phyloP scores from a whole-genome alignment of 2,797 vertebrate species.

The Lemur catta region DNA sequence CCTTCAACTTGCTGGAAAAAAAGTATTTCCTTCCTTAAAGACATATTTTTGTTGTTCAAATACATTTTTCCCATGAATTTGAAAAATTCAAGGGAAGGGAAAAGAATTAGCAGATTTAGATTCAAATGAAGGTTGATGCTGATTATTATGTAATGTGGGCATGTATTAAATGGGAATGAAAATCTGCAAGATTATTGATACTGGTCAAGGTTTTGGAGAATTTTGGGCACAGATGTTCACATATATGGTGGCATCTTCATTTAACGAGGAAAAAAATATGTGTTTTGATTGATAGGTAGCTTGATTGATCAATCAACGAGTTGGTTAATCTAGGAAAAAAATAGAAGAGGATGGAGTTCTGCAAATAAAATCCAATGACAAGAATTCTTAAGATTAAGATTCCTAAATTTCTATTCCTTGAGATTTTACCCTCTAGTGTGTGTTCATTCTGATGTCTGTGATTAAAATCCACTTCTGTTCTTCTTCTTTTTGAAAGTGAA shows the following conservation, averaged over 20 bases:
- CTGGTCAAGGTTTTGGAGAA: background rate
- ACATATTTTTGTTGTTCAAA: background rate
- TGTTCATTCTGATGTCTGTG: background rate
- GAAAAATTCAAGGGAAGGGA: background rate
- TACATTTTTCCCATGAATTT: constrained; percentile 31
- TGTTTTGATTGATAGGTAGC: background rate
- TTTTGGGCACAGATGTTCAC: background rate
- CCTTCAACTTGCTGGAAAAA: background rate
- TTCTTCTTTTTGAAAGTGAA: constrained; percentile 30
- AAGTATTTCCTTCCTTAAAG: background rate
- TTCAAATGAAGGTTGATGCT: background rate
- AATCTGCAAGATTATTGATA: background rate
- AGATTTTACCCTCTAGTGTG: background rate
- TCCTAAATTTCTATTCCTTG: background rate
- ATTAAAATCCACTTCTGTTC: background rate
- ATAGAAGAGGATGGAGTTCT: background rate
- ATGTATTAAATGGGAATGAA: background rate
- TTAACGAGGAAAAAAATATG: background rate
- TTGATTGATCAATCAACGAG: background rate
- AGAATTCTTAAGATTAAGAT: background rate
- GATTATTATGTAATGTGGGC: background rate
- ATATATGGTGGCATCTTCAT: background rate
- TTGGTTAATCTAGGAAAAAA: background rate
- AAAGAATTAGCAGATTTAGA: background rate
- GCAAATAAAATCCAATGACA: background rate